These are phyloP conservation scores for Jordanella pulchra DNA, from an alignment of 2,797 vertebrate species.

Conservation along the genomic window DNA sequence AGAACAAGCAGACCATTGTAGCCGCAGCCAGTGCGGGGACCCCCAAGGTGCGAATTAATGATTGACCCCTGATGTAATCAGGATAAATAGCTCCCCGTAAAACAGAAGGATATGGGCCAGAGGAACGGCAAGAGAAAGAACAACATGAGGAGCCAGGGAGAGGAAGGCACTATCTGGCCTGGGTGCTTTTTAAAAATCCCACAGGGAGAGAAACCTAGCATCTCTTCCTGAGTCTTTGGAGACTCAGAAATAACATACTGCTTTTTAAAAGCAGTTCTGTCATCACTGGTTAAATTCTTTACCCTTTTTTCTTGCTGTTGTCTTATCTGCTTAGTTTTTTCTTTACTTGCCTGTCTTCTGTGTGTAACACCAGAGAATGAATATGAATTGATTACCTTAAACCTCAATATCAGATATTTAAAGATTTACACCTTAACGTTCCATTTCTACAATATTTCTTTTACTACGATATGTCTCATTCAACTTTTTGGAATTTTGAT, in stretches of 20 bases:
- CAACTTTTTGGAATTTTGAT: slow-evolving; percentile 51
- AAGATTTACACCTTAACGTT: neutral
- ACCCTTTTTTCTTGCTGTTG: slow-evolving; percentile 45
- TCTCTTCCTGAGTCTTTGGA: slow-evolving; percentile 57
- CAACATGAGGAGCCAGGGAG: slow-evolving; percentile 66
- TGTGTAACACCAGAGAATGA: neutral
- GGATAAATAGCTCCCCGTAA: slow-evolving; percentile 84
- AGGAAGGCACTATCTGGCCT: slow-evolving; percentile 78
- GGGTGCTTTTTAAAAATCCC: slow-evolving; percentile 63
- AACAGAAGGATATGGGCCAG: slow-evolving; percentile 70
- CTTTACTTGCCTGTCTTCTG: slow-evolving; percentile 24
- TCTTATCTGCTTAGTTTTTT: slow-evolving; percentile 54
- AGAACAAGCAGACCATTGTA: slow-evolving; percentile 86
- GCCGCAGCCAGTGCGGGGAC: slow-evolving; percentile 75
- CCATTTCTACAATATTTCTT: neutral
- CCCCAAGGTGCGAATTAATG: slow-evolving; percentile 88
- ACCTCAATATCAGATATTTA: neutral
- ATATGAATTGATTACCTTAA: neutral
- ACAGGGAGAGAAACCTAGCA: slow-evolving; percentile 72
- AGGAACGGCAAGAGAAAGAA: slow-evolving; percentile 71
- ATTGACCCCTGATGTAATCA: slow-evolving; percentile 87
- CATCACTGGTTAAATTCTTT: slow-evolving; percentile 58
- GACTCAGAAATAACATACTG: slow-evolving; percentile 69
- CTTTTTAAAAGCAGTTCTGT: slow-evolving; percentile 69
- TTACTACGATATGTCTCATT: slow-evolving; percentile 29